Percentiles rank a stretch among this genome's conserved stretches.
Evolutionary conservation across 2,888 invertebrate genomes (phyloP).

Genomic region (Mesorhabditis sp.): DNA sequence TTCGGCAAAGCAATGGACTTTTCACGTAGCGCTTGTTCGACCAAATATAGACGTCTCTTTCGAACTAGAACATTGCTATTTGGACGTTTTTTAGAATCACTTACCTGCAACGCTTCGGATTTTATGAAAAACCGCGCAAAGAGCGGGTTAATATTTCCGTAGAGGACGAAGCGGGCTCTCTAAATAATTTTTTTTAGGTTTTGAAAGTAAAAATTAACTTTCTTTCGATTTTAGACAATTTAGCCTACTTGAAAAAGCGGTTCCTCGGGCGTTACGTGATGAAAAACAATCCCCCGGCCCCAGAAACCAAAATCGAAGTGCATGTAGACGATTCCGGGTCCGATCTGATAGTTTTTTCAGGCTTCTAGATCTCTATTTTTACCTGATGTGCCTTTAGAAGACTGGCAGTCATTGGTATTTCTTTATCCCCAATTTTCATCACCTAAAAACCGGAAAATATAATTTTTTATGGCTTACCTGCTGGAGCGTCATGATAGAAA

Average conservation of each 20-base stretch:
- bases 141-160: constrained; percentile 69
- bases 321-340: constrained; percentile 76
- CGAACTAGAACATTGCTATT: constrained; percentile 67
- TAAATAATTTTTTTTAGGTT: neutral
- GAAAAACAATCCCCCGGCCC: constrained; percentile 67
- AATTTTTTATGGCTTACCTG: constrained; percentile 60
- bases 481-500: constrained; percentile 67
- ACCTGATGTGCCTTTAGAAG: constrained; percentile 43
- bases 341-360: constrained; percentile 63
- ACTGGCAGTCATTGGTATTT: constrained; percentile 36
- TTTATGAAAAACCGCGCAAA: constrained; percentile 70
- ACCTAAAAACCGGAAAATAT: neutral
- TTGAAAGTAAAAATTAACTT: neutral
- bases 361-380: neutral
- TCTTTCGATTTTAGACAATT: neutral
- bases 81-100: constrained; percentile 11
- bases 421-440: constrained; percentile 26
- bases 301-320: constrained; percentile 65
- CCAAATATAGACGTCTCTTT: constrained; percentile 81
- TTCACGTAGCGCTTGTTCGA: constrained; percentile 76
- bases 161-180: constrained; percentile 75
- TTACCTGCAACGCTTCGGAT: constrained; percentile 67
- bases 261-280: constrained; percentile 76
- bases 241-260: constrained; percentile 70
- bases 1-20: constrained; percentile 72